Percentiles rank a stretch among this genome's conserved stretches.
phyloP scores from a whole-genome alignment of 2,113 vertebrate species.

The Arothron firmamentum region DNA sequence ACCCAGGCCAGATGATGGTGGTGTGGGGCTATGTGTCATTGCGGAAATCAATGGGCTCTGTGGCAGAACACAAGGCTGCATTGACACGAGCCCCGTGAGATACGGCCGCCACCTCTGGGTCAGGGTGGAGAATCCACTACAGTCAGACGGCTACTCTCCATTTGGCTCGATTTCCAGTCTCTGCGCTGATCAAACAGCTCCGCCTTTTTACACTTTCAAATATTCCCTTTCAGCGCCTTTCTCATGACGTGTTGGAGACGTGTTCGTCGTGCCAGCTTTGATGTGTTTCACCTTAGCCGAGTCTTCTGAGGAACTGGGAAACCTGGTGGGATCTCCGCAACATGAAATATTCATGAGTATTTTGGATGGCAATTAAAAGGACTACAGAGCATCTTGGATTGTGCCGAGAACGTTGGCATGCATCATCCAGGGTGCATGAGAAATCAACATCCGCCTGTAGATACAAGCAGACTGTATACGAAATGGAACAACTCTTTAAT shows the following conservation, averaged over 20 bases:
- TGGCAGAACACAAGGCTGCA: constrained; percentile 53
- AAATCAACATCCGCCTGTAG: constrained; percentile 20
- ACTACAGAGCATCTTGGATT: constrained; percentile 32
- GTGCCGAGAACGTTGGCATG: constrained; percentile 1
- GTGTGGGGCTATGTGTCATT: constrained; percentile 48
- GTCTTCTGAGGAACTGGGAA: constrained; percentile 39
- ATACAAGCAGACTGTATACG: constrained; percentile 14
- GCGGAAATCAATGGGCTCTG: constrained; percentile 63
- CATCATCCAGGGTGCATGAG: constrained; percentile 14
- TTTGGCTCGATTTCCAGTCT: constrained; percentile 11
- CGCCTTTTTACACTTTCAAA: constrained; percentile 45
- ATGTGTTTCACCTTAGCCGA: constrained; percentile 47
- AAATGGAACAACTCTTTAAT: constrained; percentile 12
- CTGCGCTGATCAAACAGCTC: constrained; percentile 39
- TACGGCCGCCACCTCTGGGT: constrained; percentile 41
- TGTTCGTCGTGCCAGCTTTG: constrained; percentile 52
- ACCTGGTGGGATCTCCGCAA: constrained; percentile 40
- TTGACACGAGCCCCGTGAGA: constrained; percentile 50
- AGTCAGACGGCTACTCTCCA: constrained; percentile 8
- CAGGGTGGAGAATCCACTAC: constrained; percentile 24
- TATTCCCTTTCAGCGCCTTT: constrained; percentile 49
- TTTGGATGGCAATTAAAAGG: constrained; percentile 56
- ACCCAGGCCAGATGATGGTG: constrained; percentile 29
- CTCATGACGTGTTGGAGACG: constrained; percentile 41
- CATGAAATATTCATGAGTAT: constrained; percentile 58